These are phyloP conservation scores for Agrochola litura DNA, from an alignment of 2,888 invertebrate species.

Conservation along the genomic window DNA sequence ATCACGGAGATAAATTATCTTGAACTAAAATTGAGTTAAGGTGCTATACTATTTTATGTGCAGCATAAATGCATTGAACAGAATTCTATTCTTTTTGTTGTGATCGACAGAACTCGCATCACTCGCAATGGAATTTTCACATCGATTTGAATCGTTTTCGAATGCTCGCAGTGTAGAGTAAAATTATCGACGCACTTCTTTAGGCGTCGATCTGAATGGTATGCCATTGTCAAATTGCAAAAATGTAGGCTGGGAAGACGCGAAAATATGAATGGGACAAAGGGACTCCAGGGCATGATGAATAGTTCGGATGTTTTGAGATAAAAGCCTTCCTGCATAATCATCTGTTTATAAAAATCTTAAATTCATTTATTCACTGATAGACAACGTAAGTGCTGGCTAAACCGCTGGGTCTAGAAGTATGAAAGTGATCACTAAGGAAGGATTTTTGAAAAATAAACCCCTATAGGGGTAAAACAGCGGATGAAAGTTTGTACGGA, in stretches of 20 bases:
- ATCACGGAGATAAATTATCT: conserved; percentile 56
- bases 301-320: conserved; percentile 34
- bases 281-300: conserved; percentile 14
- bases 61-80: neutral
- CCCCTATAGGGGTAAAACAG: too few species aligned
- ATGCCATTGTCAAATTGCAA: conserved; percentile 48
- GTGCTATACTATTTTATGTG: neutral
- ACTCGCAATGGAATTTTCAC: neutral
- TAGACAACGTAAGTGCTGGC: too few species aligned
- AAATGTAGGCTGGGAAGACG: conserved; percentile 33
- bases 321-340: conserved; percentile 12
- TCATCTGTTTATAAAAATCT: neutral
- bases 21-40: conserved; percentile 44
- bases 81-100: neutral
- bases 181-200: conserved; percentile 1
- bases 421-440: too few species aligned
- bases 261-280: conserved; percentile 31
- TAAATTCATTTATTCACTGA: too few species aligned
- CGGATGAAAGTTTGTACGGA: too few species aligned
- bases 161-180: neutral
- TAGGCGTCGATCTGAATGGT: conserved; percentile 15
- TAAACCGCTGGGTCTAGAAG: too few species aligned
- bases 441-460: too few species aligned
- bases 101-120: neutral
- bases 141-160: neutral